A percentile compares a stretch with the other conserved stretches of the same genome.
These are phyloP conservation scores for Acanthornis magna DNA, from an alignment of 2,797 vertebrate genomes.

Conservation along the genomic window DNA sequence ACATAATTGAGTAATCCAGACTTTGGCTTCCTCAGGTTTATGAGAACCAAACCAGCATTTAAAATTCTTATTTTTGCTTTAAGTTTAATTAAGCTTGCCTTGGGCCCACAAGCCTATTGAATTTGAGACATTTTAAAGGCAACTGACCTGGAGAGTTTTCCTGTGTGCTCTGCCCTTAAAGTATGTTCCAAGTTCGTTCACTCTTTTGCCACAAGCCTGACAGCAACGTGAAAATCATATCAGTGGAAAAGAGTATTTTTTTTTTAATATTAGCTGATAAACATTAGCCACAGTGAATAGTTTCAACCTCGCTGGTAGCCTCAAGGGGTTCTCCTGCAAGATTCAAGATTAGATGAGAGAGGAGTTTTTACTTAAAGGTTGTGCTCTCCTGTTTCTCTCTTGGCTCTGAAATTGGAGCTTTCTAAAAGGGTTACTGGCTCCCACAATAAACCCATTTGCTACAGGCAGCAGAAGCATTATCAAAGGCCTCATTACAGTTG, in stretches of 20 bases:
- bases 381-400: neutral
- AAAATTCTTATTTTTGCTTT: constrained; percentile 60
- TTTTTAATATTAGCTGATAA: neutral
- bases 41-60: constrained; percentile 60
- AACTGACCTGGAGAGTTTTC: neutral
- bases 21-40: constrained; percentile 64
- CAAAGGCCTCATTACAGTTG: neutral
- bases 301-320: neutral
- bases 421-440: neutral
- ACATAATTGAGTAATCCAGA: constrained; percentile 65
- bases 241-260: neutral
- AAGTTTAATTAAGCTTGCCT: constrained; percentile 67
- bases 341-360: neutral
- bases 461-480: neutral
- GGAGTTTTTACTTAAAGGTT: neutral
- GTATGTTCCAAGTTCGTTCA: neutral
- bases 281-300: neutral
- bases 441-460: constrained; percentile 14
- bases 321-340: neutral
- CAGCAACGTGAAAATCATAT: neutral
- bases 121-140: constrained; percentile 36
- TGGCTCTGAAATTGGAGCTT: neutral
- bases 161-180: neutral
- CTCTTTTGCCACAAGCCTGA: neutral
- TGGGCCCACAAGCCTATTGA: constrained; percentile 44